These are phyloP conservation scores for Cephus sareptanus DNA, from an alignment of 2,888 invertebrate species.

Conservation along the genomic window DNA sequence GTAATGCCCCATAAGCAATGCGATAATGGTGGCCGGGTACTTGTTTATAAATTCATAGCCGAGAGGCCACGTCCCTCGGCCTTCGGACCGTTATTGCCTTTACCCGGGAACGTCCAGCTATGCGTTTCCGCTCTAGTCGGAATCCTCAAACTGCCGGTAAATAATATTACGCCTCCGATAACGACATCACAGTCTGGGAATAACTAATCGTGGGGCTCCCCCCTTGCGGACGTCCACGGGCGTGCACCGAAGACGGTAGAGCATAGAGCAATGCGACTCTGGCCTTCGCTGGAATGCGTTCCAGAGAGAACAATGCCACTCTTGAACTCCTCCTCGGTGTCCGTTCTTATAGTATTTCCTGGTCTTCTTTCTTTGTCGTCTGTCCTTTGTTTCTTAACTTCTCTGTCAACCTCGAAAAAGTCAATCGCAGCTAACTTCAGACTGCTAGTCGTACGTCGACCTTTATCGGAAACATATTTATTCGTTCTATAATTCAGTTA, in stretches of 20 bases:
- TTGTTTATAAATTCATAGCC: conserved; percentile 44
- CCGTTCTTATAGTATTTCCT: background rate
- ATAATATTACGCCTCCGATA: no score
- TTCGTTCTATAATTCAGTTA: no score
- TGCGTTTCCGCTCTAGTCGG: conserved; percentile 49
- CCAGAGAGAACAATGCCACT: background rate
- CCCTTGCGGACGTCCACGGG: background rate
- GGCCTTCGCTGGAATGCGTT: conserved; percentile 6
- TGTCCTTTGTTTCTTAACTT: background rate
- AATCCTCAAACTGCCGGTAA: conserved; percentile 26
- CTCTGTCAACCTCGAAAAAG: background rate
- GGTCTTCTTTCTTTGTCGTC: background rate
- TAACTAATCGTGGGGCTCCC: no score
- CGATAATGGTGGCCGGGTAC: conserved; percentile 31
- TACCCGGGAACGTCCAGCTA: conserved; percentile 43
- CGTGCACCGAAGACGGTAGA: background rate
- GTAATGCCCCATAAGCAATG: background rate
- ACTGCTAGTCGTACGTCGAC: background rate
- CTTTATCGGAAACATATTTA: background rate
- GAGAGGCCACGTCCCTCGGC: conserved; percentile 41
- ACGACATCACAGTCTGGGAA: no score
- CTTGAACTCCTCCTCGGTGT: background rate
- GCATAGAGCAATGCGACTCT: background rate
- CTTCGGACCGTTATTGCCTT: conserved; percentile 47
- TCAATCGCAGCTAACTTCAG: background rate